Percentiles rank a stretch among this genome's conserved stretches.
Conservation (phyloP, 1,140 invertebrate genomes). For the Apis florea region DNA sequence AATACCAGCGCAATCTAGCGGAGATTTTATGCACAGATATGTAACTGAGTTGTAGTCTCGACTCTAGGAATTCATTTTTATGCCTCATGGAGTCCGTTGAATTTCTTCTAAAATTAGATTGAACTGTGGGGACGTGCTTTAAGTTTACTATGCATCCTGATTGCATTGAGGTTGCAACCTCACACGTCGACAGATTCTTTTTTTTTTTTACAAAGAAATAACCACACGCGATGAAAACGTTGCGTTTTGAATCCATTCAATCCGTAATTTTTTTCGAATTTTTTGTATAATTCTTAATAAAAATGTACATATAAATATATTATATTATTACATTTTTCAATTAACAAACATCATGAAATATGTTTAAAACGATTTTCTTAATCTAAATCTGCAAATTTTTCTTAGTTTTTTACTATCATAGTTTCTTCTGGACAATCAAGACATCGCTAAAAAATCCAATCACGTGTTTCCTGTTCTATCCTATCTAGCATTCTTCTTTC, state of each 20-base stretch:
- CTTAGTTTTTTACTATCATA: background rate
- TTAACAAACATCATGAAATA: background rate
- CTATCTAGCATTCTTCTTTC: slow-evolving; percentile 22
- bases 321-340: background rate
- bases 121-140: background rate
- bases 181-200: background rate
- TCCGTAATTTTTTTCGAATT: no score
- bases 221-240: slow-evolving; percentile 17
- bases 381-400: background rate
- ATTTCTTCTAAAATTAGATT: slow-evolving; percentile 36
- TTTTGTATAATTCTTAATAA: background rate
- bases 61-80: background rate
- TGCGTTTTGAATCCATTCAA: background rate
- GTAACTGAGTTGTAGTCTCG: background rate
- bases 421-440: background rate
- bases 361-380: background rate
- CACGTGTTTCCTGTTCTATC: slow-evolving; percentile 48
- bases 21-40: background rate
- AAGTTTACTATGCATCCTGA: slow-evolving; percentile 20
- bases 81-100: background rate
- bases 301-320: background rate
- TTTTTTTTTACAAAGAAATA: background rate
- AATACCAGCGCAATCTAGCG: background rate
- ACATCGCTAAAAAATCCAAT: slow-evolving; percentile 34
- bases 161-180: background rate